These are phyloP conservation scores for Phodopus roborovskii DNA, from an alignment of 2,113 vertebrate species.

Conservation along the genomic window DNA sequence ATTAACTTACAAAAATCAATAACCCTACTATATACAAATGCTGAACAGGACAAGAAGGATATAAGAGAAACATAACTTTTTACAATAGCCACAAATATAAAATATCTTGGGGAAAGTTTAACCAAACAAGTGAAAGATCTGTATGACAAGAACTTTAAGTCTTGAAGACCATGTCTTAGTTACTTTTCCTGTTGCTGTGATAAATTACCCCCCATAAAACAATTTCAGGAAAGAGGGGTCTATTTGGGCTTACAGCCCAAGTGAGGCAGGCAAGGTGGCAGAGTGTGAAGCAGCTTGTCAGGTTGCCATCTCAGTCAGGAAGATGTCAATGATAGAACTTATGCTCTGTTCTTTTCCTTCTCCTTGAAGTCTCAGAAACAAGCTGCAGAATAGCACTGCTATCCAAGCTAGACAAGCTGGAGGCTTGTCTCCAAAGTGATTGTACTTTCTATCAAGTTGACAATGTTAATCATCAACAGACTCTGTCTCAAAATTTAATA, in stretches of 20 bases:
- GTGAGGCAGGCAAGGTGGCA: neutral
- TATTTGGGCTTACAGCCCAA: neutral
- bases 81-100: no score
- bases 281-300: neutral
- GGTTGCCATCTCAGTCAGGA: neutral
- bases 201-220: neutral
- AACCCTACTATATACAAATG: no score
- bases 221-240: neutral
- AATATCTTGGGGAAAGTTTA: no score
- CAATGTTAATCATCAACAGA: neutral
- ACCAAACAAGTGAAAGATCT: no score
- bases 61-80: no score
- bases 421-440: neutral
- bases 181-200: neutral
- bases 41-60: no score
- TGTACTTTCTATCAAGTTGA: neutral
- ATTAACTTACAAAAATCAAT: no score
- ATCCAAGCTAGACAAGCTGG: neutral
- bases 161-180: neutral
- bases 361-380: neutral
- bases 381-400: neutral
- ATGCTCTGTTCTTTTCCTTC: neutral
- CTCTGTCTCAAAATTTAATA: neutral
- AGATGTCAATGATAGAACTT: no score
- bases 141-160: no score